Evolutionary conservation across 2,888 invertebrate species (phyloP).

Genomic region (Glyphotaelius pellucidus): DNA sequence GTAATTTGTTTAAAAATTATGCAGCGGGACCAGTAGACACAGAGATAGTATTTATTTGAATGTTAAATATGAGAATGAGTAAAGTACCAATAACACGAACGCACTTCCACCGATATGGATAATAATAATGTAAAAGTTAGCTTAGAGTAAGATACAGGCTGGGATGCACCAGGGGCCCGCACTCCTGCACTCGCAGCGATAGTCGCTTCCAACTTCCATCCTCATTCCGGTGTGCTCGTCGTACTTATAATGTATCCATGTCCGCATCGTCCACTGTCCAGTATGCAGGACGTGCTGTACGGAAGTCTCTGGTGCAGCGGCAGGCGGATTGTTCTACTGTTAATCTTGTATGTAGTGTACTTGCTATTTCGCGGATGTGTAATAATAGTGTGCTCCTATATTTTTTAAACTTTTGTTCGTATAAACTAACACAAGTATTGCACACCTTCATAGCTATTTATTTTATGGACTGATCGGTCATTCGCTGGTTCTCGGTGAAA

Average conservation of each 20-base stretch:
- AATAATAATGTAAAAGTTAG: slow-evolving; percentile 55
- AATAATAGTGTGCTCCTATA: background rate
- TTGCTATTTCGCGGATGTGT: background rate
- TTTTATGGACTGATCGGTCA: background rate
- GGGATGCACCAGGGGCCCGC: slow-evolving; percentile 12
- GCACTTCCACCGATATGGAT: slow-evolving; percentile 75
- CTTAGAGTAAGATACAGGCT: slow-evolving; percentile 19
- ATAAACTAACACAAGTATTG: background rate
- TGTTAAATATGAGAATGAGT: slow-evolving; percentile 70
- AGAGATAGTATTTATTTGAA: slow-evolving; percentile 78
- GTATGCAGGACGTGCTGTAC: background rate
- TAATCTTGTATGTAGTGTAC: background rate
- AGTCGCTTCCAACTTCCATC: background rate
- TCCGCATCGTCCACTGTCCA: background rate
- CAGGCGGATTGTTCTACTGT: slow-evolving; percentile 31
- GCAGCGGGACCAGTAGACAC: slow-evolving; percentile 78
- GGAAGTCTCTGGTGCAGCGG: slow-evolving; percentile 33
- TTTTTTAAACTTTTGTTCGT: background rate
- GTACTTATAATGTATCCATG: no score
- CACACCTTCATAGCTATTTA: background rate
- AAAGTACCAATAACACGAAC: slow-evolving; percentile 63
- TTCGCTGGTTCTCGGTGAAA: background rate
- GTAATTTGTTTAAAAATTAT: slow-evolving; percentile 80
- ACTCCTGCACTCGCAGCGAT: background rate
- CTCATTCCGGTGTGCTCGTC: background rate